Base-by-base conservation (phyloP, 2,797 vertebrate genomes). In the Naso thynnoides region DNA sequence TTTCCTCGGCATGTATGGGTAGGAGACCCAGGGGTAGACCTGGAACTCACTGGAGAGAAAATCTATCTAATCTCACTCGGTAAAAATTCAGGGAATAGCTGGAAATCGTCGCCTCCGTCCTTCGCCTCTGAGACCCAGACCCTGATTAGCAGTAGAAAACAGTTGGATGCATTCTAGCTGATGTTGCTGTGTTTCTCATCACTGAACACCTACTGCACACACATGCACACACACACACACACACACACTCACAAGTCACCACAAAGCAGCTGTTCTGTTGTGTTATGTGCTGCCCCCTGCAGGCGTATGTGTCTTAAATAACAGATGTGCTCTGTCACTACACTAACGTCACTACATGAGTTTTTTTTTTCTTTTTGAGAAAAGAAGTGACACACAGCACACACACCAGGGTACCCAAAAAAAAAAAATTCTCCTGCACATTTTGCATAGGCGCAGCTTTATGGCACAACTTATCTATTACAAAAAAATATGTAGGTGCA, bases 271-370 rank as follows among this genome's bases (percentile, higher is more conserved):
- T 48, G 39, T 77, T 48, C 62, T 76, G 75, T 80, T 38, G 21
- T 64, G 39, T 65, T 8, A 42, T 68, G 57, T 76, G 70, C 70
- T 74, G 78, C 76, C 74, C 70, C 50, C 78, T 83, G 24, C 63
- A 69, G 76, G 66, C 50, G 10, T 39, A 39, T 52, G 21, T 72
- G 9, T 70, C 59, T 61, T 58, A 33, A 18, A 33, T 57, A 11
- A 3, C 33, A 36, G 13, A 36, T 36, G 33, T 36, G 33, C 10
- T 36, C 48, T 54, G 55, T 44, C 57, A 59, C 52, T 24, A 14
- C 41, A 60, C 29, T 55, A 27, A 31, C 38, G 24, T 70, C 31
- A 49, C n/a, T 8, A 31, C 3, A 42, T 29, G 8, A 55, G 39
- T 7, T 5, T 26, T 55, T 41, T 4, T 45, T 44, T 26, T 27